Conservation (phyloP, 2,888 invertebrate genomes). For the Lithophane ornitopus region DNA sequence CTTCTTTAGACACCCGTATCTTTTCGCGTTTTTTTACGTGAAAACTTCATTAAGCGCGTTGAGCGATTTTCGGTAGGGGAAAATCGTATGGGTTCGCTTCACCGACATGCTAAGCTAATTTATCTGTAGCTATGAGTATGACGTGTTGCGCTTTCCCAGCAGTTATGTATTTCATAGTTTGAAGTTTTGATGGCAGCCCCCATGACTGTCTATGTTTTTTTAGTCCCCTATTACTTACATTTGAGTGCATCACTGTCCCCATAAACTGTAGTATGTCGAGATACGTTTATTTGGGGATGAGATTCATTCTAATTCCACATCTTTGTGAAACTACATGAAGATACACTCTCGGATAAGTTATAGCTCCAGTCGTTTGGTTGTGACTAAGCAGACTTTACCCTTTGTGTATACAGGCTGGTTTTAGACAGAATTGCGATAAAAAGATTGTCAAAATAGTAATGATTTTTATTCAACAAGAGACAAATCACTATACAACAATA, state of each 20-base stretch:
- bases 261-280: constrained; percentile 4
- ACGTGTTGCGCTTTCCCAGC: no score
- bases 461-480: neutral
- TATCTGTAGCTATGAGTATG: no score
- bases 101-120: no score
- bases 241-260: neutral
- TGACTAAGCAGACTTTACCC: constrained; percentile 50
- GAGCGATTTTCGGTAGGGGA: no score
- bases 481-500: no score
- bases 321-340: constrained; percentile 34
- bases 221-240: neutral
- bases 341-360: constrained; percentile 50
- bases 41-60: no score
- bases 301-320: constrained; percentile 40
- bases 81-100: no score
- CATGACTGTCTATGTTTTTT: no score
- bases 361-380: constrained; percentile 43
- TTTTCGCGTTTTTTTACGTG: neutral
- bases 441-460: neutral
- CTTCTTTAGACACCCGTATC: neutral
- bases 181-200: neutral
- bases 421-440: neutral
- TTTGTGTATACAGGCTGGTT: constrained; percentile 26
- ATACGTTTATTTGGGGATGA: constrained; percentile 21
- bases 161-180: no score